These are phyloP conservation scores for Yponomeuta plumbellus DNA, from an alignment of 2,888 invertebrate genomes.

Conservation along the genomic window DNA sequence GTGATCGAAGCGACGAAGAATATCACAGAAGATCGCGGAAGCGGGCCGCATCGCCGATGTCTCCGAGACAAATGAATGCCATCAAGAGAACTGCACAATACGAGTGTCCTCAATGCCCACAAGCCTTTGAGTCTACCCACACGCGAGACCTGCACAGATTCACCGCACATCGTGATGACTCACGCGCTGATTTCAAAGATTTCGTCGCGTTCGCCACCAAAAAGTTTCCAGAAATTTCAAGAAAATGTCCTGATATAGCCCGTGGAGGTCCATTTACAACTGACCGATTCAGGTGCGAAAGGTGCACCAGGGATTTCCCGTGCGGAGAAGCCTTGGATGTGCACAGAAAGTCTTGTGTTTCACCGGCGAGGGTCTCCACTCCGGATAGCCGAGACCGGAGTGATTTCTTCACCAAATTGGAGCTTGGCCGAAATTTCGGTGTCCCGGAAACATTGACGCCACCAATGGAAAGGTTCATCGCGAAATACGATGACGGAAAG, in stretches of 20 bases:
- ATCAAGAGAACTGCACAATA: conserved; percentile 59
- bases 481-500: conserved; percentile 61
- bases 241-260: conserved; percentile 75
- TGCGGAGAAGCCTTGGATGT: conserved; percentile 81
- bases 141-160: conserved; percentile 83
- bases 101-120: conserved; percentile 84
- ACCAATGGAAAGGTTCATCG: conserved; percentile 60
- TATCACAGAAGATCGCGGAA: conserved; percentile 54
- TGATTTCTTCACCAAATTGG: conserved; percentile 88
- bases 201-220: conserved; percentile 88
- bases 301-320: conserved; percentile 83
- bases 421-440: conserved; percentile 81
- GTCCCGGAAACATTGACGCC: conserved; percentile 65
- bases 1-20: conserved; percentile 73
- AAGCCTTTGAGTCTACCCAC: conserved; percentile 84
- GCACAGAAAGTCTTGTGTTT: conserved; percentile 74
- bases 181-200: conserved; percentile 81
- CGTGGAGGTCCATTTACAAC: conserved; percentile 77
- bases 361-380: conserved; percentile 52
- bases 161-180: conserved; percentile 77
- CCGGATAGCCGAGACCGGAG: conserved; percentile 81
- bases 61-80: conserved; percentile 48
- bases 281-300: conserved; percentile 81
- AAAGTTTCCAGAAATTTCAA: conserved; percentile 86
- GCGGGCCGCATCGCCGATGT: conserved; percentile 61